phyloP scores from a whole-genome alignment of 1,140 invertebrate species.

The Pachyrhynchus sulphureomaculatus region DNA sequence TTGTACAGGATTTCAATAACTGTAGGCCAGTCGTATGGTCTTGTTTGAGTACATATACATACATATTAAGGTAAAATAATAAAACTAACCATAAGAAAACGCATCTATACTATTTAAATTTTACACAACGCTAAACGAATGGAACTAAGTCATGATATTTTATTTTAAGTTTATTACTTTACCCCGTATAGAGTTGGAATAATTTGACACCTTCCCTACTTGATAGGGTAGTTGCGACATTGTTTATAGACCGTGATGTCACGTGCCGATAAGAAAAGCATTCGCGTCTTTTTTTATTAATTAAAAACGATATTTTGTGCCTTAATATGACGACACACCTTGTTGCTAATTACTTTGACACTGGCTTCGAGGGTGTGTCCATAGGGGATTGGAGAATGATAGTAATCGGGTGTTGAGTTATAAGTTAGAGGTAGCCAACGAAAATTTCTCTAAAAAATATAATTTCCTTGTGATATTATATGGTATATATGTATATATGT shows the following conservation, averaged over 20 bases:
- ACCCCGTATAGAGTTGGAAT: not conserved
- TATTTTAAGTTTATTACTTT: too few species aligned
- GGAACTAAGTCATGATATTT: too few species aligned
- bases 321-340: slow-evolving; percentile 7
- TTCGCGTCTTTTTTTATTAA: slow-evolving; percentile 11
- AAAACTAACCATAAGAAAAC: too few species aligned
- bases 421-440: not conserved
- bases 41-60: too few species aligned
- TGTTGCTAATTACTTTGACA: slow-evolving; percentile 12
- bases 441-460: not conserved
- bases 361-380: slow-evolving; percentile 8
- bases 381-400: slow-evolving; percentile 6
- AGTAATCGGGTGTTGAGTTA: not conserved
- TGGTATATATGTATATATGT: not conserved
- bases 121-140: too few species aligned
- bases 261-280: slow-evolving; percentile 8
- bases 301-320: slow-evolving; percentile 15
- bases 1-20: too few species aligned
- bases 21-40: too few species aligned
- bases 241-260: slow-evolving; percentile 16
- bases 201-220: slow-evolving; percentile 6
- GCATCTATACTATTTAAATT: too few species aligned
- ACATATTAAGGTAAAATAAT: too few species aligned
- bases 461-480: not conserved
- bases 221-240: not conserved